Base-by-base conservation (phyloP, 2,888 invertebrate genomes). In the Drosophila mimetica region DNA sequence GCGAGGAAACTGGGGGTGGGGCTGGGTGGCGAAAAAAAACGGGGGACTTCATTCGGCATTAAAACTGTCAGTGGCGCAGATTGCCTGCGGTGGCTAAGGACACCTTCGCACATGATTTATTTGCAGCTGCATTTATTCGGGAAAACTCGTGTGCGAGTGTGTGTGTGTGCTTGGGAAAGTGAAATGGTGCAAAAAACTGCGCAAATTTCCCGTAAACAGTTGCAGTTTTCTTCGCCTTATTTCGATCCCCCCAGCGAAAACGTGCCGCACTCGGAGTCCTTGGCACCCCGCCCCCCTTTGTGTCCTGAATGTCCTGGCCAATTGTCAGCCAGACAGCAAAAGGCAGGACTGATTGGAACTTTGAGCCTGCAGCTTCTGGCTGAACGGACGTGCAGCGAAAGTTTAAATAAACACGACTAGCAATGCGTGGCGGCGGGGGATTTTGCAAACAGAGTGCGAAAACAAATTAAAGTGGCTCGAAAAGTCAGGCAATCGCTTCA, bases 21-120 rank as follows among this genome's bases (percentile, higher is more conserved):
- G 61, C 63, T 60, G 8, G 7, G 59, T 48, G 46, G 37, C n/a
- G 14, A 65, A 65, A 71, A n/a, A 25, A 25, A 25, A 25, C n/a
- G n/a, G 25, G 25, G 77, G 74, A 84, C 82, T 88, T 88, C 81
- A 87, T 89, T 79, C 64, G 82, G 89, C 88, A 90, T 90, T 90
- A 90, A 90, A 90, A 89, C 86, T 90, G 90, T 90, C 89, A 89
- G 90, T 81, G 74, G 73, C 58, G 83, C 78, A 88, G 81, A 81
- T 86, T 81, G 83, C 65, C 77, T 83, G 80, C 80, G 86, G 83
- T 79, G 70, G 77, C 77, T 64, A 74, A 78, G 79, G 79, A 90
- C 89, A 90, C 90, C 90, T 90, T 90, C 90, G 86, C 90, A 89
- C 89, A 89, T 90, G 90, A 90, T 89, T 89, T 89, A 89, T 89